phyloP scores from a whole-genome alignment of 1,140 invertebrate genomes.

The Bilobella aurantiaca region DNA sequence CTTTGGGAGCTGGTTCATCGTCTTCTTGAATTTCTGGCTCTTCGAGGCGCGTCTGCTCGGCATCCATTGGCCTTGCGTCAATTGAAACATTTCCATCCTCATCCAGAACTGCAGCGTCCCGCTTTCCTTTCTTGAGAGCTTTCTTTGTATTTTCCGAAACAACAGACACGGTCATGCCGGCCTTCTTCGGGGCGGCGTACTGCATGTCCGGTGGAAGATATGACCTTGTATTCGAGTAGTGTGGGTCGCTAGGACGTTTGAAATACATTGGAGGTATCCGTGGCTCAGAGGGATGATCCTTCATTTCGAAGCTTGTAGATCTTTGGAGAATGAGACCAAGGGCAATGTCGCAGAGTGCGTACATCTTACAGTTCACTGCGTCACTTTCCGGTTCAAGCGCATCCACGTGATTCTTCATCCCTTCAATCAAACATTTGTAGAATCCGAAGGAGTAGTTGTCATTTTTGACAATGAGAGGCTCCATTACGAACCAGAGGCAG shows the following conservation, averaged over 20 bases:
- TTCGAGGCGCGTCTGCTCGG: conserved; percentile 27
- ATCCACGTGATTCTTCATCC: conserved; percentile 85
- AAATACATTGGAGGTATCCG: conserved; percentile 78
- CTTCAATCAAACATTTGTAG: conserved; percentile 83
- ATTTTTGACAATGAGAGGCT: conserved; percentile 82
- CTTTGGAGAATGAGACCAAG: conserved; percentile 76
- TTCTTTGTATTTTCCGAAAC: conserved; percentile 15
- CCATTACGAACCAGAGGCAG: conserved; percentile 86
- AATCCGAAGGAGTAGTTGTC: conserved; percentile 93
- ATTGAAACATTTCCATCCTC: conserved; percentile 36
- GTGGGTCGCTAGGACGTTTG: conserved; percentile 54
- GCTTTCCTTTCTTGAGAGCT: conserved; percentile 22
- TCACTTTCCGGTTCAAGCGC: conserved; percentile 71
- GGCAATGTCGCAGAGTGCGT: conserved; percentile 88
- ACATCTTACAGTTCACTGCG: conserved; percentile 80
- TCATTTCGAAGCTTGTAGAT: conserved; percentile 75
- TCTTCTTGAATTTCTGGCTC: conserved; percentile 27
- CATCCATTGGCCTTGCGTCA: conserved; percentile 31
- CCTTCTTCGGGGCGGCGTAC: conserved; percentile 33
- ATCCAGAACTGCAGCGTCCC: conserved; percentile 26
- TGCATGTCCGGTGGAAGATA: conserved; percentile 33
- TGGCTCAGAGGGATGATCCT: conserved; percentile 73
- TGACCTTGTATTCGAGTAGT: conserved; percentile 51
- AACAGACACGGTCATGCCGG: conserved; percentile 33
- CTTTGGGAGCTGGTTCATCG: background rate